phyloP scores from a whole-genome alignment of 2,888 invertebrate species.

The Hoplodrina ambigua region DNA sequence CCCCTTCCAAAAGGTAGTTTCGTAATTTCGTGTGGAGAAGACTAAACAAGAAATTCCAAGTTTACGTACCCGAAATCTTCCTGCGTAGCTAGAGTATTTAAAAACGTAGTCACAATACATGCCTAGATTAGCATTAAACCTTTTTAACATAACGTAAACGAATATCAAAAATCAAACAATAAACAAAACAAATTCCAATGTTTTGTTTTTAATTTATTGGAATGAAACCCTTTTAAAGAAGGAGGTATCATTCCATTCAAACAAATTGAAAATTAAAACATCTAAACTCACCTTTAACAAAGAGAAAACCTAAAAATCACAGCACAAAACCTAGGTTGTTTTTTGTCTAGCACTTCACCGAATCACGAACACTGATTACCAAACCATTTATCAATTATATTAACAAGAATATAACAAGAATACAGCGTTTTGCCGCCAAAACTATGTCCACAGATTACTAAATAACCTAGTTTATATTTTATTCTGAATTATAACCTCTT shows the following conservation, averaged over 20 bases:
- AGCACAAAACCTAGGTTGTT: constrained; percentile 49
- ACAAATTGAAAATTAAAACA: constrained; percentile 15
- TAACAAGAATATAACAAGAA: background rate
- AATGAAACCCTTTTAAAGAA: background rate
- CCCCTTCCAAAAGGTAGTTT: too few species aligned
- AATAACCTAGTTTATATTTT: background rate
- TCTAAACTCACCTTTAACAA: constrained; percentile 41
- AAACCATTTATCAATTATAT: background rate
- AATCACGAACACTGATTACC: constrained; percentile 28
- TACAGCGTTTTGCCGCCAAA: constrained; percentile 26
- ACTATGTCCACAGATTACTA: constrained; percentile 10
- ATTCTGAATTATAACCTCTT: constrained; percentile 54
- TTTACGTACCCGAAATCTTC: too few species aligned
- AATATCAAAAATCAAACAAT: background rate
- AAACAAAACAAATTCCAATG: background rate
- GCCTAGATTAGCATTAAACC: background rate
- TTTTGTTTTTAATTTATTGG: constrained; percentile 20
- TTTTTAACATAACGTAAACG: too few species aligned
- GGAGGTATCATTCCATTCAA: background rate
- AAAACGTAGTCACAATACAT: background rate
- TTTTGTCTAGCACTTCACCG: constrained; percentile 58
- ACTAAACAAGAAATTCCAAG: too few species aligned
- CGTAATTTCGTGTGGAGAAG: too few species aligned
- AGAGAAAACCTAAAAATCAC: constrained; percentile 38
- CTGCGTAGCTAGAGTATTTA: too few species aligned